phyloP scores from a whole-genome alignment of 2,797 vertebrate species.

The Galago senegalensis region DNA sequence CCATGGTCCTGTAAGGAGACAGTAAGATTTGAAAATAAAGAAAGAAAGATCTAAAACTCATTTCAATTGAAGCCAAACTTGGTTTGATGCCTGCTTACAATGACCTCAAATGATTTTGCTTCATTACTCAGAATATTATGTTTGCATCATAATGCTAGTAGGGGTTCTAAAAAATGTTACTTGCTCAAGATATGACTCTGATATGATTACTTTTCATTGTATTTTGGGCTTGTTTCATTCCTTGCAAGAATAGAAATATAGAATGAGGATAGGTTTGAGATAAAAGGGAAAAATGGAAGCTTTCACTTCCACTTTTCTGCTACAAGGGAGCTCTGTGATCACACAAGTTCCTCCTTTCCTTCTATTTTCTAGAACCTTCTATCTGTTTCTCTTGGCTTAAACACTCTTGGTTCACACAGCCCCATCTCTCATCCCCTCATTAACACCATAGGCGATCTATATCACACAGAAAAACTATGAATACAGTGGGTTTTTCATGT shows the following conservation, averaged over 20 bases:
- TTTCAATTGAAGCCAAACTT: slow-evolving; percentile 13
- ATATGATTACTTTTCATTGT: background rate
- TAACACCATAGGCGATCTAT: background rate
- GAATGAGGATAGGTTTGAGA: background rate
- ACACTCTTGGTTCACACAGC: background rate
- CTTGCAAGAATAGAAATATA: background rate
- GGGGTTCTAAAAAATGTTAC: background rate
- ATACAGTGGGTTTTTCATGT: background rate
- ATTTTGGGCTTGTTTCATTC: background rate
- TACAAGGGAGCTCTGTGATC: background rate
- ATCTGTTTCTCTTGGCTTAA: background rate
- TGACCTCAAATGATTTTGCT: slow-evolving; percentile 34
- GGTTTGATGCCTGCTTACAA: slow-evolving; percentile 14
- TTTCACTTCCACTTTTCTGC: background rate
- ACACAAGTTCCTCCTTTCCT: background rate
- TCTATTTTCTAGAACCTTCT: background rate
- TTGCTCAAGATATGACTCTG: background rate
- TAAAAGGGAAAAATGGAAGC: background rate
- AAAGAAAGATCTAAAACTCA: slow-evolving; percentile 34
- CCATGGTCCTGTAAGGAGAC: slow-evolving; percentile 15
- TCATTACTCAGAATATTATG: slow-evolving; percentile 25
- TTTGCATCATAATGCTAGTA: background rate
- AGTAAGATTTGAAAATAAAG: slow-evolving; percentile 66
- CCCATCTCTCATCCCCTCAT: background rate
- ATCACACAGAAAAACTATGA: background rate